Conservation (phyloP, 2,113 vertebrate species). For the Furnarius figulus region DNA sequence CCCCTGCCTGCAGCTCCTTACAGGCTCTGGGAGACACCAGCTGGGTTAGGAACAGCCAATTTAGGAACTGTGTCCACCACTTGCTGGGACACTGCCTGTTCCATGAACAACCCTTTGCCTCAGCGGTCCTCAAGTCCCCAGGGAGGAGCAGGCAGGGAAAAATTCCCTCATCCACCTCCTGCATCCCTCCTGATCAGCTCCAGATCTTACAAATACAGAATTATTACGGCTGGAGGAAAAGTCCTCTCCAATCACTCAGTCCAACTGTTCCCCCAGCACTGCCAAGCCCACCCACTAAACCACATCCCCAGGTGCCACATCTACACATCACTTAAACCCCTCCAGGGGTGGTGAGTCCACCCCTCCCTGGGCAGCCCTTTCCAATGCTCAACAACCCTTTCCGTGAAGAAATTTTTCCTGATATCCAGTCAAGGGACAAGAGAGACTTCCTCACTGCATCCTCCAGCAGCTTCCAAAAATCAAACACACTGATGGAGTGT, state of each 20-base stretch:
- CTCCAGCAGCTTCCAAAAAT: neutral
- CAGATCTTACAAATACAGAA: neutral
- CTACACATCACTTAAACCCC: neutral
- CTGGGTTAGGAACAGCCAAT: neutral
- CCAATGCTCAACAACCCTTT: neutral
- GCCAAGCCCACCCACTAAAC: neutral
- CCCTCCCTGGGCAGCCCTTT: neutral
- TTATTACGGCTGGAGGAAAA: neutral
- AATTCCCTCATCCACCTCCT: neutral
- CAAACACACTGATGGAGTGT: neutral
- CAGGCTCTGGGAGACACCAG: neutral
- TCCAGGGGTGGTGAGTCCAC: neutral
- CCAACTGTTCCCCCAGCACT: neutral
- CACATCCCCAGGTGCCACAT: neutral
- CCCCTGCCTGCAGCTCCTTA: neutral
- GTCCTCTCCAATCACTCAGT: neutral
- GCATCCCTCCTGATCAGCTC: neutral
- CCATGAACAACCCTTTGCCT: accelerated
- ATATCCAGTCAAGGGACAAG: neutral
- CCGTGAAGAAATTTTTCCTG: neutral
- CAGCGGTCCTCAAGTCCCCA: neutral
- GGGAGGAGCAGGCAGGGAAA: neutral
- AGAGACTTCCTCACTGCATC: neutral
- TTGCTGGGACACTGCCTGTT: neutral
- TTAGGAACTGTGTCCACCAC: neutral